Conservation (phyloP, 2,113 vertebrate species). For the Dasypus novemcinctus region DNA sequence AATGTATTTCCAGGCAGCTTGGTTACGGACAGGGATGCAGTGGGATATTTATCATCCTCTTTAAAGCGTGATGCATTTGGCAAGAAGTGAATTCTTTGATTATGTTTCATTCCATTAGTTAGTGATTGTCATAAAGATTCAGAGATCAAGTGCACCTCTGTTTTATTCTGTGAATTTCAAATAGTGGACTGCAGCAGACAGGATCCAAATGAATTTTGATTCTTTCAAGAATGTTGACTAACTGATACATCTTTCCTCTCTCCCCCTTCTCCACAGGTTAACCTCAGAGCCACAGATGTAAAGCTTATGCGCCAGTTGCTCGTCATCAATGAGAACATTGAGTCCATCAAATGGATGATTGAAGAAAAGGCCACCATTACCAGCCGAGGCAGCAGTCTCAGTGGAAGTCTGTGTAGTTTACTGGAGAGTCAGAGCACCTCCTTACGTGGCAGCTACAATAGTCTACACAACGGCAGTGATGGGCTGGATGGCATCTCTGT, state of each 20-base stretch:
- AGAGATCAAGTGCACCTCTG: not conserved
- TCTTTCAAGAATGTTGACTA: not conserved
- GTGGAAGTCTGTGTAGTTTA: slow-evolving; percentile 93
- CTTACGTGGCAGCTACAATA: slow-evolving; percentile 88
- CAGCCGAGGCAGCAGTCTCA: slow-evolving; percentile 93
- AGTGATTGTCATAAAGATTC: not conserved
- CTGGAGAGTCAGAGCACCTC: slow-evolving; percentile 94
- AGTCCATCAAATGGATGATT: slow-evolving; percentile 96
- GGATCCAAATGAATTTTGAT: not conserved
- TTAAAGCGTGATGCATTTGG: not conserved
- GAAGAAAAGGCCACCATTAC: slow-evolving; percentile 91
- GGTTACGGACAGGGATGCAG: not conserved
- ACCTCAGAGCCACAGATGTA: slow-evolving; percentile 93
- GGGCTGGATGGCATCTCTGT: slow-evolving; percentile 93
- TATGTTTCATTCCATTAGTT: not conserved
- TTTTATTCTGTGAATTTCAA: not conserved
- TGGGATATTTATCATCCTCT: not conserved
- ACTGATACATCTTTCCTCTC: not conserved
- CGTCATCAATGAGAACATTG: slow-evolving; percentile 97
- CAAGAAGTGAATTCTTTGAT: not conserved
- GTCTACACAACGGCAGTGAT: slow-evolving; percentile 91
- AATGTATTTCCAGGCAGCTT: not conserved
- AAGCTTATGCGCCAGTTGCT: slow-evolving; percentile 96
- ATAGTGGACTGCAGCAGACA: not conserved
- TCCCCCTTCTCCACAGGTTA: slow-evolving; percentile 81